Evolutionary conservation across 2,888 invertebrate species (phyloP), one percentile per base, ranked within the genome.

Genomic region (Coleophora flavipennella): DNA sequence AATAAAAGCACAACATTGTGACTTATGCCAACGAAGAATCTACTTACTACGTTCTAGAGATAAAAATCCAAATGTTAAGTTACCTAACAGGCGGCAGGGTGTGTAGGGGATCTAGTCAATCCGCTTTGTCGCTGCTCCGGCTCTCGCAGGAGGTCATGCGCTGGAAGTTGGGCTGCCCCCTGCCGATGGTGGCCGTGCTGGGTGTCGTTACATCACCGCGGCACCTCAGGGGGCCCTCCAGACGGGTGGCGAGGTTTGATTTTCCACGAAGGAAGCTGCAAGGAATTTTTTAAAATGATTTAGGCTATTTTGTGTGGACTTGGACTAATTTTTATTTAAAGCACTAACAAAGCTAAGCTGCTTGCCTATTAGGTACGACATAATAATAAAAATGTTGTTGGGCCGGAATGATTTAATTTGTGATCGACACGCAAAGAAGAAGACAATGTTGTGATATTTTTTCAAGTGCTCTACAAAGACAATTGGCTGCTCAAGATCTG

Each of bases 241-340:
- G 59, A 46, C 81, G 72, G 40, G 54, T 60, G 11, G 72, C 69
- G 39, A 88, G 81, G 61, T 90, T 91, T 46, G 90, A 85, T 80
- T 96, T 96, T 41, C 96, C 95, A 46, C 94, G 90, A 86, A 98
- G 93, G 87, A 98, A 98, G 87, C 93, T 93, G 72, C 7, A 29
- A 29, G 8, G 2, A 27, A 2, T 9, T 9, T 9, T 27, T 9
- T 27, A 27, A 27, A 27, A 27, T 27, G n/a, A n/a, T n/a, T n/a
- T n/a, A n/a, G n/a, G n/a, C n/a, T n/a, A n/a, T n/a, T n/a, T n/a
- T n/a, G n/a, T n/a, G n/a, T n/a, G n/a, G n/a, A n/a, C n/a, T n/a
- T n/a, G n/a, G n/a, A n/a, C n/a, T n/a, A n/a, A n/a, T n/a, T n/a
- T n/a, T n/a, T n/a, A n/a, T n/a, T n/a, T n/a, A n/a, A n/a, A n/a